Base-by-base conservation (phyloP, 2,113 vertebrate species). In the Coregonus clupeaformis region DNA sequence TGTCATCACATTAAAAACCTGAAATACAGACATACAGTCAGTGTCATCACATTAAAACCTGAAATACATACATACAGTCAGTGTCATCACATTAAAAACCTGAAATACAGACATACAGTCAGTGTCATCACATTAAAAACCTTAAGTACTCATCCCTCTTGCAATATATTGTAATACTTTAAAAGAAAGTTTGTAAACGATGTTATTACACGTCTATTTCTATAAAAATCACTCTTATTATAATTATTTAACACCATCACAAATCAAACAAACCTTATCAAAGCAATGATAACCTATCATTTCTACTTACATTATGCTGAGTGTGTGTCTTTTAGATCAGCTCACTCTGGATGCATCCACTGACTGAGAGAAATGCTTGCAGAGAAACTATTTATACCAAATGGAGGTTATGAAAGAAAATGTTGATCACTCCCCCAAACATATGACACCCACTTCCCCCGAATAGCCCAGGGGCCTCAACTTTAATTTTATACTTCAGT, bases 301-400 rank as follows among this genome's bases (percentile, higher is more conserved):
- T 18, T 42, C 18, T 67, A 67, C 65, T 67, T 67, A 67, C 30
- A 67, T 67, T 67, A 14, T 67, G 16, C 2, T 20, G 65, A 67
- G 14, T 42, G 65, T 36, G n/a, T 32, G 27, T 42, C 5, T 36
- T 29, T 66, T n/a, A 32, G 6, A 42, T 9, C 36, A 32, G 7
- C 16, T 42, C 16, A 30, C 7, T 66, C 3, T 5, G 42, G 49
- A 52, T 67, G 65, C 30, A 20, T 32, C 24, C 13, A 36, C 27
- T 52, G 2, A 5, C 29, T 42, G 65, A 16, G 16, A 52, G 16
- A 16, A 13, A 13, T 11, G 13, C 47, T 16, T 30, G 27, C 30
- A 66, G 64, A 66, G 64, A 6, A 30, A 36, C 65, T 67, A 67
- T 36, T 67, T 12, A 67, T 20, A 32, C n/a, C 4, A 9, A 67